phyloP scores from a whole-genome alignment of 2,797 vertebrate genomes.

The Podarcis lilfordi region DNA sequence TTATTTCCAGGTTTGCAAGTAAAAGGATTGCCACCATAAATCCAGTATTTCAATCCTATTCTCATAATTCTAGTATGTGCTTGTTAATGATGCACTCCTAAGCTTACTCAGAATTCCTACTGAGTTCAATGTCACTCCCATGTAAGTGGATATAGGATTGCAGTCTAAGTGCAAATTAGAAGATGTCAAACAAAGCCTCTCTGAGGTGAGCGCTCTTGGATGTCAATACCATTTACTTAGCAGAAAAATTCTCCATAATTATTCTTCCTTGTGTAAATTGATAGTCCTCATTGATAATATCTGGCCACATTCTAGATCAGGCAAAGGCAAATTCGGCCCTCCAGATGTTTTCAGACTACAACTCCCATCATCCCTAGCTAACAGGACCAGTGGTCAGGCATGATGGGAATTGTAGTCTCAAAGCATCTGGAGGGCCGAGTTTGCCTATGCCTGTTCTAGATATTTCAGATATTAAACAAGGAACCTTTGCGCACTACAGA shows the following conservation, averaged over 20 bases:
- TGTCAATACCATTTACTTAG: neutral
- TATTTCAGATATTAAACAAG: neutral
- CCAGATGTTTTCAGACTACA: no score
- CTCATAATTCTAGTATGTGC: neutral
- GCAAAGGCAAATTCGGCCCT: no score
- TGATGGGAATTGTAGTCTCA: no score
- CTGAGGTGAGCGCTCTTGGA: neutral
- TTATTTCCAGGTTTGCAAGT: neutral
- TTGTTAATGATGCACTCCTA: neutral
- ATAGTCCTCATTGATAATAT: neutral
- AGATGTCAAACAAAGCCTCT: neutral
- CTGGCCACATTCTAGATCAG: neutral
- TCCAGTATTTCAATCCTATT: neutral
- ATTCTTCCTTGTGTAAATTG: neutral
- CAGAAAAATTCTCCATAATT: neutral
- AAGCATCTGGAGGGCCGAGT: no score
- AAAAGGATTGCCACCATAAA: neutral
- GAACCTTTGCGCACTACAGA: neutral
- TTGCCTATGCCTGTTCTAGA: neutral
- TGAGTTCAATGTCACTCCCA: neutral
- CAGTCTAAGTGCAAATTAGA: neutral
- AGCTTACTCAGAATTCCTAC: neutral
- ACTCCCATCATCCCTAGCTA: no score
- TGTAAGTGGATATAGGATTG: neutral
- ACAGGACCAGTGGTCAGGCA: no score